phyloP scores from a whole-genome alignment of 1,140 invertebrate species.

The Lithobius niger region DNA sequence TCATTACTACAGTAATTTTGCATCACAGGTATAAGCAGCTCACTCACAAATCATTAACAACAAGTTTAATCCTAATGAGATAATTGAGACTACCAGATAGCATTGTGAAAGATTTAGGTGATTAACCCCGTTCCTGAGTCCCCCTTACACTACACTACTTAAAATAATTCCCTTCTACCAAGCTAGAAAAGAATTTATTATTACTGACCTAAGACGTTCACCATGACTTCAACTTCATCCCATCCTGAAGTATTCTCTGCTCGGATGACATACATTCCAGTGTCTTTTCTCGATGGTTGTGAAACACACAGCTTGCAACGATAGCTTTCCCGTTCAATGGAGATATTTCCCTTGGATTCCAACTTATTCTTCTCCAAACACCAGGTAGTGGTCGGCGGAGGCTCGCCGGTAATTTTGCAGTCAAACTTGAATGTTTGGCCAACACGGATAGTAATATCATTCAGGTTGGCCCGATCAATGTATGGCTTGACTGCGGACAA shows the following conservation, averaged over 20 bases:
- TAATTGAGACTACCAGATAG: too few species aligned
- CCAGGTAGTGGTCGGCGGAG: conserved; percentile 70
- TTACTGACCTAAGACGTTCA: conserved; percentile 55
- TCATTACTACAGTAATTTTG: too few species aligned
- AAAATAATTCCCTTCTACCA: too few species aligned
- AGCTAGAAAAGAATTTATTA: too few species aligned
- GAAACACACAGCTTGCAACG: conserved; percentile 64
- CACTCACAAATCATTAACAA: too few species aligned
- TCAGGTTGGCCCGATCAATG: conserved; percentile 78
- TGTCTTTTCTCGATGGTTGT: conserved; percentile 59
- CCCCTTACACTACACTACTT: too few species aligned
- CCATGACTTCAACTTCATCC: conserved; percentile 77
- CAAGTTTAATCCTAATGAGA: too few species aligned
- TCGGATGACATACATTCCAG: conserved; percentile 70
- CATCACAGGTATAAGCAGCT: too few species aligned
- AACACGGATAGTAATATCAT: conserved; percentile 71
- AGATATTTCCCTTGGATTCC: conserved; percentile 48
- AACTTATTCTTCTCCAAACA: conserved; percentile 65
- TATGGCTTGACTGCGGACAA: conserved; percentile 56
- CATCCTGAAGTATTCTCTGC: conserved; percentile 82
- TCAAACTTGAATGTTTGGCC: conserved; percentile 72
- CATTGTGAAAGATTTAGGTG: too few species aligned
- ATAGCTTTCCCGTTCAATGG: conserved; percentile 71
- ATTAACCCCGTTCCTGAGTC: too few species aligned
- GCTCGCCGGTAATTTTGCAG: conserved; percentile 79